phyloP scores from a whole-genome alignment of 2,797 vertebrate genomes.

The Bradypus variegatus region DNA sequence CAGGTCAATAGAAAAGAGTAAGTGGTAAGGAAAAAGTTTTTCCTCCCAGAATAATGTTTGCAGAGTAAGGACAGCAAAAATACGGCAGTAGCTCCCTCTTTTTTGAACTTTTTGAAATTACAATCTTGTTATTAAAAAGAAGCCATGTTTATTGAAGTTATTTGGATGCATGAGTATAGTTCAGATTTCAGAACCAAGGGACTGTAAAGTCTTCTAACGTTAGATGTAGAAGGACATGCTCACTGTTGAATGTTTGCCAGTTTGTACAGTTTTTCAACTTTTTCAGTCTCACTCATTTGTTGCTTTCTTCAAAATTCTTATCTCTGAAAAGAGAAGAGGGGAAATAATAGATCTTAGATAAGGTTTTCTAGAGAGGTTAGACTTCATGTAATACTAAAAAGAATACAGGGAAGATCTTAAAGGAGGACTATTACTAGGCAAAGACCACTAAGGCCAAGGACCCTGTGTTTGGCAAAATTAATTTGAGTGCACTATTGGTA shows the following conservation, averaged over 20 bases:
- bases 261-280: slow-evolving; percentile 13
- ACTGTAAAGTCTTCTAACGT: neutral
- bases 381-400: neutral
- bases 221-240: neutral
- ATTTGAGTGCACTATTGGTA: neutral
- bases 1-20: neutral
- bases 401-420: neutral
- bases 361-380: neutral
- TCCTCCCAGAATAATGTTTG: neutral
- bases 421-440: neutral
- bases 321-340: neutral
- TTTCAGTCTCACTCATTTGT: neutral
- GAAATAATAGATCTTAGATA: neutral
- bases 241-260: neutral
- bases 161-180: slow-evolving; percentile 26
- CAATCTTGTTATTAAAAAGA: neutral
- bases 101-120: slow-evolving; percentile 44
- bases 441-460: neutral
- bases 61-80: neutral
- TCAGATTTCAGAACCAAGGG: slow-evolving; percentile 35
- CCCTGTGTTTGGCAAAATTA: neutral
- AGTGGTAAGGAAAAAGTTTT: neutral
- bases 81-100: neutral
- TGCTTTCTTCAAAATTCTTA: slow-evolving; percentile 26
- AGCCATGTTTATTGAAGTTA: neutral